Conservation (phyloP, 2,888 invertebrate genomes). For the Meta bourneti region DNA sequence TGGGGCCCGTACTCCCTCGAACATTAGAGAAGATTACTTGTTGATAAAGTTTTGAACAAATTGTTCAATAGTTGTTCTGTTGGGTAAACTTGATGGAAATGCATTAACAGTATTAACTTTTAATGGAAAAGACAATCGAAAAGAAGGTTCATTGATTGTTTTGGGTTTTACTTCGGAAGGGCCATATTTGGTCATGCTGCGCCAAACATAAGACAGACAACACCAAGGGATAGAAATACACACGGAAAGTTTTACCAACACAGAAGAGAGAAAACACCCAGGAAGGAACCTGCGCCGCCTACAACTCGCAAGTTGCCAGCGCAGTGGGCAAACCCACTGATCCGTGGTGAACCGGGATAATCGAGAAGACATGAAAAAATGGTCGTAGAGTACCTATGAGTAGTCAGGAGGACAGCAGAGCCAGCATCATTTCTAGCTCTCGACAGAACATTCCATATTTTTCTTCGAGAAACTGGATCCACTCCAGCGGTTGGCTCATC, state of each 20-base stretch:
- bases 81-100: too few species aligned
- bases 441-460: constrained; percentile 77
- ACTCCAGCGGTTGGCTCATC: constrained; percentile 78
- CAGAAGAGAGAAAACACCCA: too few species aligned
- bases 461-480: constrained; percentile 78
- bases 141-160: neutral
- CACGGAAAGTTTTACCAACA: too few species aligned
- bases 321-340: too few species aligned
- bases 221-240: too few species aligned
- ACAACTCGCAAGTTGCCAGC: too few species aligned
- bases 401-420: constrained; percentile 76
- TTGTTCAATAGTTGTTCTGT: neutral
- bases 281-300: too few species aligned
- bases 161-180: neutral
- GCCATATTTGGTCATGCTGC: too few species aligned
- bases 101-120: too few species aligned
- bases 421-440: constrained; percentile 69
- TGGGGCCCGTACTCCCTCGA: too few species aligned
- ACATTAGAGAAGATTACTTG: neutral
- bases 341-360: neutral
- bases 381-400: constrained; percentile 74
- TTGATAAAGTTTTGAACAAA: neutral
- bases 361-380: neutral
- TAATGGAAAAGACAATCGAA: neutral
- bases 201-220: too few species aligned